Base-by-base conservation (phyloP, 2,797 vertebrate species). In the Hypotaenidia philippensis region DNA sequence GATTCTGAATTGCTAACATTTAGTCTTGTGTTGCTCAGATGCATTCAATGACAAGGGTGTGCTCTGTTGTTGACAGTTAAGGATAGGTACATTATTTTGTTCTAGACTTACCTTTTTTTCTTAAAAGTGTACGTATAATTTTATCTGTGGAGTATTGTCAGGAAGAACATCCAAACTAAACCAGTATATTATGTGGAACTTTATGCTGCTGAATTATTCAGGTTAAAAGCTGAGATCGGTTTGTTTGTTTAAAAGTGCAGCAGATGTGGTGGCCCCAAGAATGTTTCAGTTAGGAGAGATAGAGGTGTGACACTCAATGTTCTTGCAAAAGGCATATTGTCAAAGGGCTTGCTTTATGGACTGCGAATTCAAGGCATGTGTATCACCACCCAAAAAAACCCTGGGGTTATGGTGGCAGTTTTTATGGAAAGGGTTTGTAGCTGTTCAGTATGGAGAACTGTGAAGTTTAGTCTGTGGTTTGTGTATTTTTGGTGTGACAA, bases 401-500 rank as follows among this genome's bases (percentile, higher is more conserved):
- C 31, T 38, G 53, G 20, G 4, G 4, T 72, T 84, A 7, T 34
- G 25, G 26, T 57, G 78, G 22, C 45, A 80, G 59, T 87, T 93
- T 91, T 86, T 69, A 59, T 66, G 14, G 16, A 29, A 75, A 56
- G 40, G 16, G 36, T 38, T 36, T 85, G 27, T 75, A 78, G 65
- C 47, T 79, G 32, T 44, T 90, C 26, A 40, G 16, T 83, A 27
- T 56, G n/a, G 55, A 61, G 60, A 89, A 31, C 27, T 45, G 52
- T 57, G 34, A 56, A 66, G 27, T 75, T 86, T 55, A 53, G 59
- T 78, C 50, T 87, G 44, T 45, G 55, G 13, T 47, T 83, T 70
- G 47, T 78, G 4, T 88, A 19, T 20, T 90, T 90, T 79, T 63
- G 26, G 5, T 56, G 76, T 79, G 40, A 79, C 89, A 64, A 63